These are phyloP conservation scores for Caerostris extrusa DNA, from an alignment of 1,140 invertebrate genomes.

Conservation along the genomic window DNA sequence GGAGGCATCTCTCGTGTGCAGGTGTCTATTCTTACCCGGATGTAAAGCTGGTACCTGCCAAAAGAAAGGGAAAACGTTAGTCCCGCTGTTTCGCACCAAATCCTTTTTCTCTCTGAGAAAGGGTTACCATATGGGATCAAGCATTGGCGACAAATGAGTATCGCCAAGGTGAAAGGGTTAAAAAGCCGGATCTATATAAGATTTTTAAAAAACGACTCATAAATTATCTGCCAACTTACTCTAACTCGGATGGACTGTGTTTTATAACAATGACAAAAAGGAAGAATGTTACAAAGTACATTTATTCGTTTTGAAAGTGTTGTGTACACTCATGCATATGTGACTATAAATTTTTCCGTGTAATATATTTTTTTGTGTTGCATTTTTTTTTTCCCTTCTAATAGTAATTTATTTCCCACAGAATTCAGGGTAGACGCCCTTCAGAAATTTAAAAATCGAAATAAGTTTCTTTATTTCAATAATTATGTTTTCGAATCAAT, in stretches of 20 bases:
- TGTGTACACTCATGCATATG: background rate
- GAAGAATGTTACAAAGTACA: background rate
- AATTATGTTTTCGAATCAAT: background rate
- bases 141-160: constrained; percentile 25
- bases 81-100: constrained; percentile 70
- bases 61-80: constrained; percentile 74
- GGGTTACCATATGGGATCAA: constrained; percentile 55
- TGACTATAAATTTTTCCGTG: background rate
- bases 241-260: background rate
- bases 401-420: background rate
- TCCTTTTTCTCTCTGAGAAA: constrained; percentile 61
- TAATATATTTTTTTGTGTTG: background rate
- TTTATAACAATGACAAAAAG: background rate
- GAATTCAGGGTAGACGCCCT: background rate
- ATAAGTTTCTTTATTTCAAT: background rate
- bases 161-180: constrained; percentile 17
- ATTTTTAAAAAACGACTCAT: constrained; percentile 20
- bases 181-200: background rate
- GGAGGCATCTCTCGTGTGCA: constrained; percentile 67
- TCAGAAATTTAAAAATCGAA: background rate
- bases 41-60: constrained; percentile 72
- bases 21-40: constrained; percentile 74
- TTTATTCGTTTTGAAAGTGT: background rate
- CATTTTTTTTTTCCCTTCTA: background rate
- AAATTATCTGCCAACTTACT: background rate